Evolutionary conservation across 2,888 invertebrate species (phyloP), one percentile per base, ranked within the genome.

Genomic region (Notodonta ziczac): DNA sequence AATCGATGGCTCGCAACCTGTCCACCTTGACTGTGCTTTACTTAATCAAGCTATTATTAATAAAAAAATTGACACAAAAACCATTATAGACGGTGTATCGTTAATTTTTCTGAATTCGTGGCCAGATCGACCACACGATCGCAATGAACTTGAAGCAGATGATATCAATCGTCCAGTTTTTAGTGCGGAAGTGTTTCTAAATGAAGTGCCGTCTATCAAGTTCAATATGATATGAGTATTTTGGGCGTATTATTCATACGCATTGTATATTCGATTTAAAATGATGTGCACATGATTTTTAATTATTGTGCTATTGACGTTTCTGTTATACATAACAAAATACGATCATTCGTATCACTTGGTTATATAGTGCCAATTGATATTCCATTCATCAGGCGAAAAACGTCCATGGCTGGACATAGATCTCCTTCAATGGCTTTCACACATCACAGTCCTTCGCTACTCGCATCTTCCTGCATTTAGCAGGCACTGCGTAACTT

Each of bases 181-280:
- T 83, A 80, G 74, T 70, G 64, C 82, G 85, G 85, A 84, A 83
- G 75, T 77, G 66, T 78, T 82, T 80, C 81, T 78, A 76, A 65
- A 65, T 80, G 78, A 83, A 77, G 76, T 77, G 73, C 77, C 63
- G 66, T 68, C 66, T 72, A 63, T 69, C 69, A 69, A 59, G 74
- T 67, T 61, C 40, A 44, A 62, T 64, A 75, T 68, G 46, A 67
- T 69, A 62, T 66, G 61, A 69, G 62, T 59, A 64, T 62, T 60
- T 62, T 52, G 59, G 63, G 56, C 59, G 32, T 65, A 60, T 69
- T 72, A 65, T 73, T 67, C 4, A 35, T 52, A 52, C 52, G 16
- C 32, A 32, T 52, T 52, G 12, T 53, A 50, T 10, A 9, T 10
- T 10, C 2, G n/a, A 46, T 46, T 46, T 46, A 13, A 46, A 46